Evolutionary conservation across 2,888 invertebrate species (phyloP), one percentile per base, ranked within the genome.

Genomic region (Odiellus spinosus): DNA sequence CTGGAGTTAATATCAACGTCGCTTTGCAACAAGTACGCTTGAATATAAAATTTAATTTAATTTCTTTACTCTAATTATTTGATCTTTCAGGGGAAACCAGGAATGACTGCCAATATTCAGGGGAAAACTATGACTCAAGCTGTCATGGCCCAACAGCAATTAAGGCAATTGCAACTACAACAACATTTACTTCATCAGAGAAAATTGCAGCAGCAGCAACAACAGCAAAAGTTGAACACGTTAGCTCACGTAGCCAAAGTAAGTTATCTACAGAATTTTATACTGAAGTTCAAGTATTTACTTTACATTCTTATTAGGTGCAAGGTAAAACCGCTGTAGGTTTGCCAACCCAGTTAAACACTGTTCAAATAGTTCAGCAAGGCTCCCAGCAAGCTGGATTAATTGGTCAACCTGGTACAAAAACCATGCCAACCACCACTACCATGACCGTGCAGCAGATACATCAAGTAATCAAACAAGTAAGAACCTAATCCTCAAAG

Each of bases 351-450:
- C 14, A 48, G 40, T 53, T 61, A 53, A 59, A 56, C 50, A 57
- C 59, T n/a, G 60, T 62, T 18, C 67, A 83, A 49, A 77, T 84
- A 44, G 80, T 84, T 3, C 78, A 78, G 58, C 63, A 61, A 45
- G 58, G 58, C 21, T 40, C 49, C 11, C 43, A 45, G 32, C 47
- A 43, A 5, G 51, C 44, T 26, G 26, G 26, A 4, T 26, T 26
- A 3, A 48, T 18, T 34, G 36, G 46, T 5, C 49, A 49, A 32
- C 45, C 39, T 33, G 49, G 48, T 38, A 18, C 18, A 15, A 46
- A 49, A 35, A 52, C 48, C 6, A 42, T 49, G 1, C 45, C 43
- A 10, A n/a, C 35, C 10, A 34, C 42, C 14, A 41, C 49, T 11
- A 44, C 51, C 8, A 48, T 53, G 43, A 50, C 52, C 21, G 47